Evolutionary conservation across 2,888 invertebrate species (phyloP).

Genomic region (Desoria tigrina): DNA sequence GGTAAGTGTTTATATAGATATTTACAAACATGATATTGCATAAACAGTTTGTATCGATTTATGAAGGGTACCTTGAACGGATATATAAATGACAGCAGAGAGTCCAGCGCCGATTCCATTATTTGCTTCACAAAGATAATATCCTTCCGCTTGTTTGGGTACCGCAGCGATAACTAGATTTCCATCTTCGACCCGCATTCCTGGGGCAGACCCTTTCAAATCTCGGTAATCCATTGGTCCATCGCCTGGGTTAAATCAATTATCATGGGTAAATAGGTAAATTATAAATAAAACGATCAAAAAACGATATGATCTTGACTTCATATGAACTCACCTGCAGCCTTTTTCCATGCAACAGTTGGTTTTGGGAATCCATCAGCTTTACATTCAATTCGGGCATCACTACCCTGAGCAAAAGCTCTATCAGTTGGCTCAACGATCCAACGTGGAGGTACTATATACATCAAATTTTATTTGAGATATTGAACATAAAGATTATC

Average conservation of each 20-base stretch:
- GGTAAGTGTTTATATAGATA: too few species aligned
- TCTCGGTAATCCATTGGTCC: conserved; percentile 92
- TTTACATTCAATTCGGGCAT: conserved; percentile 43
- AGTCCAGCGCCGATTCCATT: conserved; percentile 94
- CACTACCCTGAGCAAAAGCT: conserved; percentile 82
- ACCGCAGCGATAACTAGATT: conserved; percentile 86
- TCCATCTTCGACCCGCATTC: conserved; percentile 91
- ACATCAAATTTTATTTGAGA: conserved; percentile 40
- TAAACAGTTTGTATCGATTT: conserved; percentile 9
- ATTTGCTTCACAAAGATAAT: conserved; percentile 81
- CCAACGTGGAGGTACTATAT: conserved; percentile 89
- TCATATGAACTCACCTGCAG: conserved; percentile 70
- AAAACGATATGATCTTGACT: conserved; percentile 9
- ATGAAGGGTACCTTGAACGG: conserved; percentile 75
- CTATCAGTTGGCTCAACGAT: conserved; percentile 92
- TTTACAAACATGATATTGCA: neutral
- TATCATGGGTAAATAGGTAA: conserved; percentile 50
- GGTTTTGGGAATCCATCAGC: conserved; percentile 95
- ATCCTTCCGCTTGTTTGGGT: conserved; percentile 79
- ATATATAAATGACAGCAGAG: conserved; percentile 89
- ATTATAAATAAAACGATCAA: conserved; percentile 14
- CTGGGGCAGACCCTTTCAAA: conserved; percentile 83
- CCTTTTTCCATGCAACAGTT: conserved; percentile 91
- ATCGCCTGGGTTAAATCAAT: conserved; percentile 71
- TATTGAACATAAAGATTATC: conserved; percentile 17